Evolutionary conservation across 2,797 vertebrate genomes (phyloP).

Genomic region (Ptychadena robeensis): DNA sequence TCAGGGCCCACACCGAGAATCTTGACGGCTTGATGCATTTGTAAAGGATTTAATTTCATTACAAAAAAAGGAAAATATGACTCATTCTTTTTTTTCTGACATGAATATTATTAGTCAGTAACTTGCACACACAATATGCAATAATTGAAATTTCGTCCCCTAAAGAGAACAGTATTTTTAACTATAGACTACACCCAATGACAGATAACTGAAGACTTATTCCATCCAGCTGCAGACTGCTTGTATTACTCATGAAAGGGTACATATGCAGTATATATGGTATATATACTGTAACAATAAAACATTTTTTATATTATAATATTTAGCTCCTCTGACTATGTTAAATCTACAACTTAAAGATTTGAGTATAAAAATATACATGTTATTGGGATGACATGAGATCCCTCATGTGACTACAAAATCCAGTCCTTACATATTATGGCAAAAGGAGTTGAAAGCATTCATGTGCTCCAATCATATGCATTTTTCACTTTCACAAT

Average conservation of each 20-base stretch:
- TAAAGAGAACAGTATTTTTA: neutral
- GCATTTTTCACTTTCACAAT: no score
- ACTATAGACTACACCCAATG: neutral
- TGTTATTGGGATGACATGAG: no score
- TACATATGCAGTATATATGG: no score
- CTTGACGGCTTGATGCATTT: neutral
- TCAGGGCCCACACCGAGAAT: neutral
- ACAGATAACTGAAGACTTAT: neutral
- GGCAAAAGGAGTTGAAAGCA: no score
- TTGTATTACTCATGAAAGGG: neutral
- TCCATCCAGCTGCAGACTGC: neutral
- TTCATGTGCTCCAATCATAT: no score
- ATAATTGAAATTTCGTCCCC: neutral
- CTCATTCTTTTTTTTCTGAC: neutral
- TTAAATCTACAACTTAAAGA: no score
- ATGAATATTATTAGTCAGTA: neutral
- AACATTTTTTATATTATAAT: no score
- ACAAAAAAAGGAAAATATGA: neutral
- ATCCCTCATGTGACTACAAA: no score
- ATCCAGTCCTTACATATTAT: no score
- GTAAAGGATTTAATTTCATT: slow-evolving; percentile 13
- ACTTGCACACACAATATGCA: neutral
- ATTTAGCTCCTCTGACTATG: no score
- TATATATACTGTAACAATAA: no score
- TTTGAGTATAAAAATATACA: no score